phyloP scores from a whole-genome alignment of 2,797 vertebrate species.

The Melanotaenia maccullochi region DNA sequence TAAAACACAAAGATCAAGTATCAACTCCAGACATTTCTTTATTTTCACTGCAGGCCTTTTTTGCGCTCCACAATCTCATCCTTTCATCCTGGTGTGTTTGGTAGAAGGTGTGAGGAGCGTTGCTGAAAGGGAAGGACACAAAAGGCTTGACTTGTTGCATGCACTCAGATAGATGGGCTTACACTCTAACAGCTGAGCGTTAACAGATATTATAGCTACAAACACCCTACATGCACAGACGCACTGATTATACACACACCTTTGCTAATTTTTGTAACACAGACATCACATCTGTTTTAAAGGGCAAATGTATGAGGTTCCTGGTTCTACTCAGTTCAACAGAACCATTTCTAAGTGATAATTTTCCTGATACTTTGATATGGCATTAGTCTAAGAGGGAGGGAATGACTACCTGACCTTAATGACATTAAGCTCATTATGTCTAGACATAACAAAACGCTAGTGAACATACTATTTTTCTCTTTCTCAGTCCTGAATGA shows the following conservation, averaged over 20 bases:
- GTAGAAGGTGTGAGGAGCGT: constrained; percentile 4
- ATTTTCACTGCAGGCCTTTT: constrained; percentile 36
- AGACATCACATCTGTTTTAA: background rate
- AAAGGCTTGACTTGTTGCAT: constrained; percentile 42
- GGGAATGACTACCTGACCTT: constrained; percentile 57
- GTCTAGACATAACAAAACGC: constrained; percentile 64
- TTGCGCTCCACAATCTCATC: constrained; percentile 28
- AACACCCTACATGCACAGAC: constrained; percentile 19
- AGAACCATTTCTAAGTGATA: constrained; percentile 34
- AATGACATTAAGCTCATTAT: constrained; percentile 70
- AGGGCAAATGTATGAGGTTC: constrained; percentile 29
- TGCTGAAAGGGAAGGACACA: constrained; percentile 14
- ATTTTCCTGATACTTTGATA: constrained; percentile 39
- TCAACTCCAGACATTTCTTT: constrained; percentile 41
- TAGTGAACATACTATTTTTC: constrained; percentile 39
- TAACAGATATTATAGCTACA: constrained; percentile 45
- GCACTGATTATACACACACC: constrained; percentile 15
- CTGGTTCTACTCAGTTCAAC: constrained; percentile 21
- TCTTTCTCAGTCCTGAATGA: constrained; percentile 28
- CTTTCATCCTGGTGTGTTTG: constrained; percentile 9
- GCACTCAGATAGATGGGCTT: constrained; percentile 42
- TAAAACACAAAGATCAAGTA: constrained; percentile 54
- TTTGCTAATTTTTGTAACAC: constrained; percentile 4
- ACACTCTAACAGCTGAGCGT: constrained; percentile 49
- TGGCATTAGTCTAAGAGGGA: constrained; percentile 38